A percentile compares a stretch with the other conserved stretches of the same genome.
phyloP scores from a whole-genome alignment of 2,888 invertebrate species.

The Noctua comes region DNA sequence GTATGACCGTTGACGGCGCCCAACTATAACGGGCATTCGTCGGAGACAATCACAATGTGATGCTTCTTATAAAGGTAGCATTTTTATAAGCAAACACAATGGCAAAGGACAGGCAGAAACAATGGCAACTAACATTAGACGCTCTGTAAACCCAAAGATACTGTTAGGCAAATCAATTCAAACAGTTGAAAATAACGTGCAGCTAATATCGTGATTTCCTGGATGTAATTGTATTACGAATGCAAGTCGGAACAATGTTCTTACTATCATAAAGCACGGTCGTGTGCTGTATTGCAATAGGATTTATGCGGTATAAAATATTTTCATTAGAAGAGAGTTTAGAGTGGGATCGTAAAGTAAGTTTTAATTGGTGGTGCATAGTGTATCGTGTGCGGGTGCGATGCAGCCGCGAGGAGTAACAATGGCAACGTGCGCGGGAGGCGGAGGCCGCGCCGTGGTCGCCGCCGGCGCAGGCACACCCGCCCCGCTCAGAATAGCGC shows the following conservation, averaged over 20 bases:
- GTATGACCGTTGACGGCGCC: slow-evolving; percentile 73
- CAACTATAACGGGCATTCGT: slow-evolving; percentile 76
- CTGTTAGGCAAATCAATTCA: slow-evolving; percentile 60
- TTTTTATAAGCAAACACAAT: slow-evolving; percentile 32
- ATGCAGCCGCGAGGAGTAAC: slow-evolving; percentile 74
- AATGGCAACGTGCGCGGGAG: slow-evolving; percentile 85
- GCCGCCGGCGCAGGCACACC: slow-evolving; percentile 78
- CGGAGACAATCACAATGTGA: slow-evolving; percentile 79
- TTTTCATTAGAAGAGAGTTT: slow-evolving; percentile 78
- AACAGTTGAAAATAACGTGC: slow-evolving; percentile 63
- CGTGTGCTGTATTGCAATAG: slow-evolving; percentile 72
- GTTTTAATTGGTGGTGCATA: slow-evolving; percentile 84
- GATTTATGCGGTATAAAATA: slow-evolving; percentile 77
- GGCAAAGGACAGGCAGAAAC: neutral
- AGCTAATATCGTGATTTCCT: slow-evolving; percentile 68
- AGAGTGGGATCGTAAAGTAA: slow-evolving; percentile 79
- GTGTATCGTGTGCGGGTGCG: slow-evolving; percentile 70
- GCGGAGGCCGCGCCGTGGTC: slow-evolving; percentile 83
- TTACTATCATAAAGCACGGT: slow-evolving; percentile 73
- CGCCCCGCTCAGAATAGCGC: slow-evolving; percentile 80
- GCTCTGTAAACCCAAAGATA: slow-evolving; percentile 49
- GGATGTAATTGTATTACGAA: slow-evolving; percentile 68
- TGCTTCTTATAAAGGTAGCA: slow-evolving; percentile 75
- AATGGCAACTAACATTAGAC: slow-evolving; percentile 33
- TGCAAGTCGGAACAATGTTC: slow-evolving; percentile 70